A percentile compares a stretch with the other conserved stretches of the same genome.
Conservation (phyloP, 2,888 invertebrate species). For the Agonopterix heracliana region DNA sequence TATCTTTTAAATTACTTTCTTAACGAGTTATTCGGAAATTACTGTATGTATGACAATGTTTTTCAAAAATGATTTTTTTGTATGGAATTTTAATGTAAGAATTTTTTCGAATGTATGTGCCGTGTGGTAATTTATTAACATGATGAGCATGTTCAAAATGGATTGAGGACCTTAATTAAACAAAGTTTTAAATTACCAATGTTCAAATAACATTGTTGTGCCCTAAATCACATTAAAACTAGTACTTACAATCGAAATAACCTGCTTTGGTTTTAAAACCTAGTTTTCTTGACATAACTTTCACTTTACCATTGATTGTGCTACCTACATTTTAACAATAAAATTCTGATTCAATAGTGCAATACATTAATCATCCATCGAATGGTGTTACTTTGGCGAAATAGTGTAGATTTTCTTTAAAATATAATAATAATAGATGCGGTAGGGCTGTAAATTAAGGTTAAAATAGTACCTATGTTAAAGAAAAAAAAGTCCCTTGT, state of each 20-base stretch:
- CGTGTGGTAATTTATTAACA: background rate
- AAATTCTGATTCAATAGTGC: slow-evolving; percentile 47
- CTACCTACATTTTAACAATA: background rate
- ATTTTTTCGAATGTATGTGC: background rate
- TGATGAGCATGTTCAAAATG: background rate
- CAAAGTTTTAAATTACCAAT: background rate
- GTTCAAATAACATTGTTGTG: slow-evolving; percentile 16
- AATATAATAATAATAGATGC: slow-evolving; percentile 29
- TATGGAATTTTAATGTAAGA: slow-evolving; percentile 18
- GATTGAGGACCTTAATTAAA: background rate
- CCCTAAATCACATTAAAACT: slow-evolving; percentile 34
- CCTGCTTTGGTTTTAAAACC: slow-evolving; percentile 5
- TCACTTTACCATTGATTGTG: background rate
- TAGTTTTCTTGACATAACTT: background rate
- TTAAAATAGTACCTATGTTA: slow-evolving; percentile 46
- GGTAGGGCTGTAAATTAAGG: slow-evolving; percentile 64
- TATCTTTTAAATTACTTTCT: slow-evolving; percentile 29
- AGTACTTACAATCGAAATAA: slow-evolving; percentile 25
- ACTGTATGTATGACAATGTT: slow-evolving; percentile 6
- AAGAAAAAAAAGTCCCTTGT: slow-evolving; percentile 34
- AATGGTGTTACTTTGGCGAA: slow-evolving; percentile 49
- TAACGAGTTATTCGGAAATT: slow-evolving; percentile 20
- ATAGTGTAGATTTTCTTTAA: slow-evolving; percentile 41
- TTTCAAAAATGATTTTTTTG: slow-evolving; percentile 23
- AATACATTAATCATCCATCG: slow-evolving; percentile 54